Percentiles rank a stretch among this genome's conserved stretches.
phyloP scores from a whole-genome alignment of 2,113 vertebrate species.

The Columba livia region DNA sequence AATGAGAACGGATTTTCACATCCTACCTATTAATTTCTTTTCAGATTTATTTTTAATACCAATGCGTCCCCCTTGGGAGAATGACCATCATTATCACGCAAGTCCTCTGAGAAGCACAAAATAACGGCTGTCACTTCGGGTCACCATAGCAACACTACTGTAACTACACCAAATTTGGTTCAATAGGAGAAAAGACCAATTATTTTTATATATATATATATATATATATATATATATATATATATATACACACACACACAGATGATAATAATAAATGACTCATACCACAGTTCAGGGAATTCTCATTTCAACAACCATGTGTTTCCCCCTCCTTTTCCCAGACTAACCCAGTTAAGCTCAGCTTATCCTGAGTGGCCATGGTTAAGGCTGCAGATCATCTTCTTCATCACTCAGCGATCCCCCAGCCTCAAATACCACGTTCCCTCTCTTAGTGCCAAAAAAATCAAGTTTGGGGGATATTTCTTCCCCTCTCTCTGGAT shows the following conservation, averaged over 20 bases:
- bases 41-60: constrained; percentile 45
- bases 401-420: neutral
- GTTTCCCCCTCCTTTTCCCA: neutral
- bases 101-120: constrained; percentile 55
- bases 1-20: constrained; percentile 56
- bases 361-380: neutral
- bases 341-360: neutral
- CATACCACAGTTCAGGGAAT: neutral
- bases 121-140: constrained; percentile 78
- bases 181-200: constrained; percentile 18
- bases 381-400: neutral
- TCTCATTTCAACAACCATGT: neutral
- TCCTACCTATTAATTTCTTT: constrained; percentile 63
- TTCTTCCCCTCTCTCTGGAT: neutral
- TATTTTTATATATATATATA: neutral
- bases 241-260: neutral
- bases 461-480: neutral
- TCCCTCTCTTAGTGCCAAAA: neutral
- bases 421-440: neutral
- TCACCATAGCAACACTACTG: constrained; percentile 83
- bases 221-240: fast-evolving
- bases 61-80: constrained; percentile 1
- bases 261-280: neutral
- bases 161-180: constrained; percentile 57
- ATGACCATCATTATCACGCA: constrained; percentile 65